Percentiles rank a stretch among this genome's conserved stretches.
Evolutionary conservation across 2,888 invertebrate species (phyloP).

Genomic region (Drosophila borealis): DNA sequence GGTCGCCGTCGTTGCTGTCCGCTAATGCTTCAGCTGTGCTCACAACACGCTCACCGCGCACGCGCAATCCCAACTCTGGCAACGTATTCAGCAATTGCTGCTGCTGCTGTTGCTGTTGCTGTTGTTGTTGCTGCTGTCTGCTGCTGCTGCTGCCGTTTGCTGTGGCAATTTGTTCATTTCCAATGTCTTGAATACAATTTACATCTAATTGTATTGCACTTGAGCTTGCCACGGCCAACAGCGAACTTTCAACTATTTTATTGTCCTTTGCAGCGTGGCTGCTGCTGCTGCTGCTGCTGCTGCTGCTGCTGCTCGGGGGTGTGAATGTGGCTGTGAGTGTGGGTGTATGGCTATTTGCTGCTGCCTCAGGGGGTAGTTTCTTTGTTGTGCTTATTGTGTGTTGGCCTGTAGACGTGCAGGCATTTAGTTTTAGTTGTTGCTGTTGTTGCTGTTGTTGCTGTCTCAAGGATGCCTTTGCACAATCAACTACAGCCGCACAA

Average conservation of each 20-base stretch:
- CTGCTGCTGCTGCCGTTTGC: constrained; percentile 40
- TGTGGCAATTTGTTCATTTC: constrained; percentile 47
- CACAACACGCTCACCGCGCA: constrained; percentile 39
- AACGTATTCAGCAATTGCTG: constrained; percentile 63
- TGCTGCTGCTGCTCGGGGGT: constrained; percentile 9
- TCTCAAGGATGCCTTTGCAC: constrained; percentile 74
- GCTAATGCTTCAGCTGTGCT: constrained; percentile 23
- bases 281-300: constrained; percentile 1
- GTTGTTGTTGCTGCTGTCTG: background rate
- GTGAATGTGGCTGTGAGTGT: no score
- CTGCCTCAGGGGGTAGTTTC: constrained; percentile 62
- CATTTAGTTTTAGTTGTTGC: constrained; percentile 46
- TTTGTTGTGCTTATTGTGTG: constrained; percentile 48
- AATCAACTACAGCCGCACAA: constrained; percentile 51
- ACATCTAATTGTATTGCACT: constrained; percentile 72
- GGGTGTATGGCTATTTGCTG: constrained; percentile 5
- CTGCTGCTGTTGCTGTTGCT: constrained; percentile 33
- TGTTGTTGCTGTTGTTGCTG: constrained; percentile 51
- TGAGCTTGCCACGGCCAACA: constrained; percentile 41
- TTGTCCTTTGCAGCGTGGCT: constrained; percentile 41
- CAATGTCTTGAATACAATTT: constrained; percentile 59
- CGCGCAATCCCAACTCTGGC: constrained; percentile 55
- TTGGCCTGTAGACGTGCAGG: constrained; percentile 34
- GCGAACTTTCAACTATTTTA: constrained; percentile 39
- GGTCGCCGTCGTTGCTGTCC: constrained; percentile 41